Evolutionary conservation across 2,888 invertebrate species (phyloP).

Genomic region (Leptinotarsa juncta): DNA sequence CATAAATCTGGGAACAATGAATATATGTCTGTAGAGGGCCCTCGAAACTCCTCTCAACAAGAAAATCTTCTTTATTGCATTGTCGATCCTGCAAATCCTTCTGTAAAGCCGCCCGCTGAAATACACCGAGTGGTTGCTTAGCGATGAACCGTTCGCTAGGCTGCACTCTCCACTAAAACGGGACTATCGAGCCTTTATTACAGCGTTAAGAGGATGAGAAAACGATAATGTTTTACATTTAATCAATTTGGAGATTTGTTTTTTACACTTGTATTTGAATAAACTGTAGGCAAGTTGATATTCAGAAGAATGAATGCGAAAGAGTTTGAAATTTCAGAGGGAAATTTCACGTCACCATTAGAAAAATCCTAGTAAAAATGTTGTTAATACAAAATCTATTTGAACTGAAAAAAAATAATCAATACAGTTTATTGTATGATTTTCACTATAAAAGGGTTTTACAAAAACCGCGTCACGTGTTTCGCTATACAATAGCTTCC

Average conservation of each 20-base stretch:
- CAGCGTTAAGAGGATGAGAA: slow-evolving; percentile 61
- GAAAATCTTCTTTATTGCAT: slow-evolving; percentile 65
- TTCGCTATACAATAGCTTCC: too few relatives aligned
- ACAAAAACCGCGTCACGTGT: too few relatives aligned
- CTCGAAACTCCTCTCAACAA: slow-evolving; percentile 65
- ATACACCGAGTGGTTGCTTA: slow-evolving; percentile 55
- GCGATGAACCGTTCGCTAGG: slow-evolving; percentile 52
- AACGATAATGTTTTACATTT: slow-evolving; percentile 45
- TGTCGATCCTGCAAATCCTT: slow-evolving; percentile 57
- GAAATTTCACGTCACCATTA: too few relatives aligned
- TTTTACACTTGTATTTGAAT: slow-evolving; percentile 37
- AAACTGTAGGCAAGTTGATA: background rate
- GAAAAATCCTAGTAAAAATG: too few relatives aligned
- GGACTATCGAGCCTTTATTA: slow-evolving; percentile 57
- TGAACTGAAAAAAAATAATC: too few relatives aligned
- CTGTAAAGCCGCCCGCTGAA: slow-evolving; percentile 52
- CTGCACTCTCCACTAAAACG: slow-evolving; percentile 42
- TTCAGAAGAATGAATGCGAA: background rate
- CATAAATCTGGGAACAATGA: slow-evolving; percentile 63
- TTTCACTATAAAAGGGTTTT: too few relatives aligned
- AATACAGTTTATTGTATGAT: too few relatives aligned
- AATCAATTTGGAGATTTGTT: slow-evolving; percentile 48
- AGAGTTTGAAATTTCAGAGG: background rate
- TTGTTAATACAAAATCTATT: too few relatives aligned
- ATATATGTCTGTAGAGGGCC: slow-evolving; percentile 63